Percentiles rank a stretch among this genome's conserved stretches.
Evolutionary conservation across 1,140 invertebrate genomes (phyloP).

Genomic region (Hylaeus anthracinus): DNA sequence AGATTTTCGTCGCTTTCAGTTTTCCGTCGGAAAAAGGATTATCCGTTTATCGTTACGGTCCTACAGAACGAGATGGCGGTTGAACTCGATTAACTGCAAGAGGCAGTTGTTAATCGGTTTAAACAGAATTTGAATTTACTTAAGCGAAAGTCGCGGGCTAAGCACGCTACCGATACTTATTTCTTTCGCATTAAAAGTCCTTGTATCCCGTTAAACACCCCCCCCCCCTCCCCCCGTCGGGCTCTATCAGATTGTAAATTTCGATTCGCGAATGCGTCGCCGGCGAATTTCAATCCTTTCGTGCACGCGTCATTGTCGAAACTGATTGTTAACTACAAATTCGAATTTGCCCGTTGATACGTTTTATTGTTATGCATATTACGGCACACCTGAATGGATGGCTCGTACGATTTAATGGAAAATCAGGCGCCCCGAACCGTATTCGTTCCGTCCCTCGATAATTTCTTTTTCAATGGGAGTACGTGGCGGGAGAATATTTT

Average conservation of each 20-base stretch:
- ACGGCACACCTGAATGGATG: background rate
- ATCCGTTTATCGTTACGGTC: conserved; percentile 51
- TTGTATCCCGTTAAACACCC: background rate
- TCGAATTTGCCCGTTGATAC: background rate
- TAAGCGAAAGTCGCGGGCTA: conserved; percentile 33
- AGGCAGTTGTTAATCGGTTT: conserved; percentile 54
- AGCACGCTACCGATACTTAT: background rate
- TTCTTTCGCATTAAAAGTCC: background rate
- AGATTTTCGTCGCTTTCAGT: conserved; percentile 1
- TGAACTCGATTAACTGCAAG: conserved; percentile 58
- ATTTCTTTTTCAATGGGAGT: too few species aligned
- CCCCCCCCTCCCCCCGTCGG: too few species aligned
- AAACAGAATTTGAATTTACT: conserved; percentile 54
- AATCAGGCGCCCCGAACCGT: background rate
- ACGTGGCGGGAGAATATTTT: too few species aligned
- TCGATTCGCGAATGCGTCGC: background rate
- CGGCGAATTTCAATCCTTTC: background rate
- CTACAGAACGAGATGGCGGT: conserved; percentile 23
- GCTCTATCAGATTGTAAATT: background rate
- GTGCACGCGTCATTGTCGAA: background rate
- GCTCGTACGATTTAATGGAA: background rate
- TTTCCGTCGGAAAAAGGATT: conserved; percentile 1
- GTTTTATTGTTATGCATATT: conserved; percentile 2
- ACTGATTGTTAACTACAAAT: conserved; percentile 7
- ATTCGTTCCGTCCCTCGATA: background rate